Evolutionary conservation across 2,113 vertebrate genomes (phyloP), one percentile per base, ranked within the genome.

Genomic region (Paramisgurnus dabryanus): DNA sequence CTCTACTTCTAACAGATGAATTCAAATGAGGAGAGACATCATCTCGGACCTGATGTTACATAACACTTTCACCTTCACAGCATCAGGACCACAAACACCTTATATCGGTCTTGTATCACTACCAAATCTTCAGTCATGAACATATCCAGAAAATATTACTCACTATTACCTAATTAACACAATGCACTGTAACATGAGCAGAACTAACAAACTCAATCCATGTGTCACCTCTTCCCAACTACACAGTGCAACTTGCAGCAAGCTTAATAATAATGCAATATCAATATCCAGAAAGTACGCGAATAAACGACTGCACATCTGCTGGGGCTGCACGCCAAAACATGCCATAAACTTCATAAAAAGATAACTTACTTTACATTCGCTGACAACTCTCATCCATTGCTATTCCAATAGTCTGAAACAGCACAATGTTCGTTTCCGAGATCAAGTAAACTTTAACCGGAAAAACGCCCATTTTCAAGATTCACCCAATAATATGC

Each of bases 391-490:
- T 75, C 58, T 12, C 71, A 74, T 74, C 41, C 45, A 47, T 47
- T 61, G 41, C 11, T 8, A 41, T 58, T 72, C 39, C 41, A 34
- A 4, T 64, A 15, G 58, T 39, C 3, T 49, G 57, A 7, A 34
- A 17, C 73, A 49, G 4, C n/a, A 58, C 72, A 39, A 8, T 64
- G 15, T 34, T 79, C 49, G 27, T 72, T 85, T 85, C 84, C 82
- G 84, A 85, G 71, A 70, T 41, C 45, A 65, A 81, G 68, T 50
- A 75, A 84, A 83, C 79, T 83, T 83, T 47, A 47, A 61, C 78
- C 78, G 84, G 81, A 83, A 85, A 57, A 34, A 73, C 68, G 68
- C 45, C 81, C 74, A 55, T 15, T 75, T 45, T 67, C 2, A 18
- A 6, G 53, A 12, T 8, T 49, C 12, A 57, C 17, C 82, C 82